Evolutionary conservation across 30 jellyfish, hydroid and myxozoan species (phyloP).

Genomic region (Turritopsis dohrnii): DNA sequence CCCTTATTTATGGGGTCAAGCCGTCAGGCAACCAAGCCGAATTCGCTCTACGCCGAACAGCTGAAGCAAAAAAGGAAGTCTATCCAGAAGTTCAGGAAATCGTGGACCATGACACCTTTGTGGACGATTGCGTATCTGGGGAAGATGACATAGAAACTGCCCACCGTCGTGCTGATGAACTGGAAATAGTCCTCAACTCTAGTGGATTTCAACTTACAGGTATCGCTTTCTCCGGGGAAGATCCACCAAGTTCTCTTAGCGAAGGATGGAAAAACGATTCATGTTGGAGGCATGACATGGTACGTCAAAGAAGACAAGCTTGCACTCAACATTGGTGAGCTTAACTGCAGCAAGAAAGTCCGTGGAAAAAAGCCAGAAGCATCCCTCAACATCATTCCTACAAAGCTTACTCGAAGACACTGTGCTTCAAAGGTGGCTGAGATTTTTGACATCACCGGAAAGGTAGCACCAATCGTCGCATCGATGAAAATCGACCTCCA

Average conservation of each 20-base stretch:
- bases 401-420: neutral
- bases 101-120: constrained; percentile 4
- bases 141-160: neutral
- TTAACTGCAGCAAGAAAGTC: neutral
- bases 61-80: neutral
- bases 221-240: neutral
- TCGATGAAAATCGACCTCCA: constrained; percentile 2
- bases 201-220: constrained; percentile 18
- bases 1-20: constrained; percentile 8
- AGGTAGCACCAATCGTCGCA: neutral
- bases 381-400: neutral
- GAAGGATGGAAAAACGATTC: neutral
- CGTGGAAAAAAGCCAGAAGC: neutral
- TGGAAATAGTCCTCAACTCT: neutral
- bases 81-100: constrained; percentile 17
- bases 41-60: neutral
- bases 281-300: constrained; percentile 10
- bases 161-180: constrained; percentile 7
- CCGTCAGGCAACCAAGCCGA: constrained; percentile 16
- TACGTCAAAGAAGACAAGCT: neutral
- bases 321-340: neutral
- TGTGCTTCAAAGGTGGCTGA: neutral
- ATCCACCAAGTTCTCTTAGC: constrained; percentile 1
- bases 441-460: neutral
- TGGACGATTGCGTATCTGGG: constrained; percentile 17